Evolutionary conservation across 2,797 vertebrate genomes (phyloP).

Genomic region (Tokudaia tokunoshimensis): DNA sequence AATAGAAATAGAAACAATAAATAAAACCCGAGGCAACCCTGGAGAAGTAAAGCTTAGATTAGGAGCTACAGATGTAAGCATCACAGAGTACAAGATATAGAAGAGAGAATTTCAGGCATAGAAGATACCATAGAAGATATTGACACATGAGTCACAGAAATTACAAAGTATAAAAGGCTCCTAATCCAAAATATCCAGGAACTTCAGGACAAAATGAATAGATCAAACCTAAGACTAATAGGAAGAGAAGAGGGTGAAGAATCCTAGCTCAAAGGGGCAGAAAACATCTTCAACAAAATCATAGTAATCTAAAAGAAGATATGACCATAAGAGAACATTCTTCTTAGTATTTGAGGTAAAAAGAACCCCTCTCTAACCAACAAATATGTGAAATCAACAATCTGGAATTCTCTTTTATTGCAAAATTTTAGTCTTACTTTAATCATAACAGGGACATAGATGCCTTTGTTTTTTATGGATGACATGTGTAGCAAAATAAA

Average conservation of each 20-base stretch:
- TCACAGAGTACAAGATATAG: not conserved
- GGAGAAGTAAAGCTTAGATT: not conserved
- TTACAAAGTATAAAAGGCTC: not conserved
- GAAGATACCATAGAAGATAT: not conserved
- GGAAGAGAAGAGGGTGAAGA: not conserved
- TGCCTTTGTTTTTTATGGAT: not conserved
- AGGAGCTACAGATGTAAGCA: not conserved
- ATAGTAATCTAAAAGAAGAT: not conserved
- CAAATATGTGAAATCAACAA: slow-evolving; percentile 43
- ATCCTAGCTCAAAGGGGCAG: not conserved
- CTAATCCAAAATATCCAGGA: not conserved
- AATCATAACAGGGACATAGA: not conserved
- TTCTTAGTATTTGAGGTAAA: slow-evolving; percentile 47
- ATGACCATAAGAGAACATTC: not conserved
- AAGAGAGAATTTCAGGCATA: not conserved
- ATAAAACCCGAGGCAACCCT: not conserved
- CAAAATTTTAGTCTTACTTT: not conserved
- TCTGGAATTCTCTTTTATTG: slow-evolving; percentile 27
- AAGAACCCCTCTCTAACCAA: not conserved
- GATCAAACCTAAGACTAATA: not conserved
- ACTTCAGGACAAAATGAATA: not conserved
- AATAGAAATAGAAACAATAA: not conserved
- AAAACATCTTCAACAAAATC: not conserved
- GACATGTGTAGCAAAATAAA: not conserved
- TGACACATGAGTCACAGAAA: not conserved